Evolutionary conservation across 2,888 invertebrate species (phyloP), one percentile per base, ranked within the genome.

Genomic region (Uloborus plumipes): DNA sequence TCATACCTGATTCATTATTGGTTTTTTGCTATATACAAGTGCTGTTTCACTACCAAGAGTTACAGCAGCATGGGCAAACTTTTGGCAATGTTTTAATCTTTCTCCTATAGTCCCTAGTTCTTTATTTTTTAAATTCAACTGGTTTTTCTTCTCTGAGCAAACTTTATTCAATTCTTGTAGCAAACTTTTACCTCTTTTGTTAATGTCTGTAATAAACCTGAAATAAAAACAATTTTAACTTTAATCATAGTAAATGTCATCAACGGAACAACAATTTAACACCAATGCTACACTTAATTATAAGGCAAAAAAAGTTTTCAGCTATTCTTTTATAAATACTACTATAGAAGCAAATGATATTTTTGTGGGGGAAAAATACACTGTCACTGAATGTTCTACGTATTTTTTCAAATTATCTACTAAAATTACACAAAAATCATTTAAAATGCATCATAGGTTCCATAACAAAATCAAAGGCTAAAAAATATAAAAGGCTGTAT

Each of bases 71-170:
- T 93, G 92, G 76, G 95, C 95, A 90, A 96, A 96, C 85, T 93
- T 92, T 86, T 96, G 94, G 89, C 95, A 95, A 90, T 97, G 95
- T 90, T 96, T 95, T 18, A 96, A 94, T 89, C 95, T 93, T 88
- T 93, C 93, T 0, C 95, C 94, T 16, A 96, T 91, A 88, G 94
- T 93, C 88, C 94, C 93, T 65, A 96, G 90, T 65, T 95, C 95
- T 72, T 93, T 92, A 89, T 94, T 94, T 89, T 96, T 96, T 90
- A 95, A 94, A 86, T 92, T 93, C 62, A 96, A 90, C 61, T 95
- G 94, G 88, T 93, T 94, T 86, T 94, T 92, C 88, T 94, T 94
- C 67, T 92, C 92, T 87, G 93, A 93, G 87, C 94, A 94, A 2
- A 94, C 93, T 89, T 95, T 94, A 88, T 93, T 94, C 71, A 96